phyloP scores from a whole-genome alignment of 2,113 vertebrate species.

The Microcebus jonahi region DNA sequence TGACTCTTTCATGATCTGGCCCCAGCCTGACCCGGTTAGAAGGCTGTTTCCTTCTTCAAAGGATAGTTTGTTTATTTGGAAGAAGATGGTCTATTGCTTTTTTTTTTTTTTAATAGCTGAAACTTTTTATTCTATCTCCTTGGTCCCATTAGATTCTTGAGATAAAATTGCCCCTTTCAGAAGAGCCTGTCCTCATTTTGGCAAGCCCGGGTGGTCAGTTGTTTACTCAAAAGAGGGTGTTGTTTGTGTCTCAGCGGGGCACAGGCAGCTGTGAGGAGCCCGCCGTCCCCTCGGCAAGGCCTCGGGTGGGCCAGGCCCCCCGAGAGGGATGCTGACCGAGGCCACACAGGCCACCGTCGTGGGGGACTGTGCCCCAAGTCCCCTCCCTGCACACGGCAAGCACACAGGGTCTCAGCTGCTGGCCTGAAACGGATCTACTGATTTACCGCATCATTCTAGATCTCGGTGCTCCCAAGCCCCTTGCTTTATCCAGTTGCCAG shows the following conservation, averaged over 20 bases:
- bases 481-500: constrained; percentile 54
- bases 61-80: constrained; percentile 61
- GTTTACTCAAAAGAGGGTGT: constrained; percentile 54
- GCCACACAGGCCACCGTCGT: not conserved
- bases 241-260: constrained; percentile 58
- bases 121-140: constrained; percentile 65
- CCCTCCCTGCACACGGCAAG: not conserved
- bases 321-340: not conserved
- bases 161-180: constrained; percentile 57
- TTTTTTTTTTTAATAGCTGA: constrained; percentile 59
- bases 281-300: not conserved
- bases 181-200: constrained; percentile 63
- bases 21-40: constrained; percentile 7
- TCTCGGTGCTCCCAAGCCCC: constrained; percentile 18
- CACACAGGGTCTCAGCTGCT: not conserved
- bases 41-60: constrained; percentile 69
- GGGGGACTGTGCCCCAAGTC: rapidly evolving
- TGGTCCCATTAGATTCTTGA: constrained; percentile 60
- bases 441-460: not conserved
- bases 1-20: not conserved
- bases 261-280: constrained; percentile 45
- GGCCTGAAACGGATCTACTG: not conserved
- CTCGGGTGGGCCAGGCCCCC: not conserved
- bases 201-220: constrained; percentile 63
- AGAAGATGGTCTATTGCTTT: constrained; percentile 32